These are phyloP conservation scores for Cyclopterus lumpus DNA, from an alignment of 2,797 vertebrate species.

Conservation along the genomic window DNA sequence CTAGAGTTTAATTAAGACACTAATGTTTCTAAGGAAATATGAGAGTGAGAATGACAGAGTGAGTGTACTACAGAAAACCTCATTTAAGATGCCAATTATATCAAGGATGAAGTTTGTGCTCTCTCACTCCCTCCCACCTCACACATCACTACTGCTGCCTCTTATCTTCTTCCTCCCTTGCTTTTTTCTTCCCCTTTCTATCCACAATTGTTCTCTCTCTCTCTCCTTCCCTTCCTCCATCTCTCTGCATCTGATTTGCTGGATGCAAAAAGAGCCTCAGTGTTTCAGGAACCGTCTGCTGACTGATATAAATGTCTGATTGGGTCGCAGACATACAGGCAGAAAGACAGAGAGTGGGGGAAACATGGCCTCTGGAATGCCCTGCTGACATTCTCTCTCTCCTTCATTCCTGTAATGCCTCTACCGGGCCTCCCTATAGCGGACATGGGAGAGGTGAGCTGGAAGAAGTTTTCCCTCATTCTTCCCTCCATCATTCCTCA, in stretches of 20 bases:
- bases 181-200: constrained; percentile 8
- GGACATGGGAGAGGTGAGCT: constrained; percentile 41
- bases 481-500: constrained; percentile 20
- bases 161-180: constrained; percentile 21
- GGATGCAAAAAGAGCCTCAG: constrained; percentile 44
- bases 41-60: constrained; percentile 33
- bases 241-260: constrained; percentile 50
- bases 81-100: constrained; percentile 60
- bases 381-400: constrained; percentile 36
- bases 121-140: constrained; percentile 21
- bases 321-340: constrained; percentile 44
- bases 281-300: constrained; percentile 55
- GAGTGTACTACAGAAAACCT: constrained; percentile 29
- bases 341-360: constrained; percentile 42
- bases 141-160: constrained; percentile 32
- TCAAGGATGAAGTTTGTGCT: constrained; percentile 40
- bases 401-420: constrained; percentile 34
- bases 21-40: constrained; percentile 56
- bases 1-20: constrained; percentile 54
- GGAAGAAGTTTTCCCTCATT: constrained; percentile 38
- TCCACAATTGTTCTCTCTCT: constrained; percentile 6
- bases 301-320: constrained; percentile 72
- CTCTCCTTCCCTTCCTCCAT: constrained; percentile 20
- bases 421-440: constrained; percentile 17
- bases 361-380: constrained; percentile 52